A percentile compares a stretch with the other conserved stretches of the same genome.
These are phyloP conservation scores for Dasysyrphus albostriatus DNA, from an alignment of 2,888 invertebrate species.

Conservation along the genomic window DNA sequence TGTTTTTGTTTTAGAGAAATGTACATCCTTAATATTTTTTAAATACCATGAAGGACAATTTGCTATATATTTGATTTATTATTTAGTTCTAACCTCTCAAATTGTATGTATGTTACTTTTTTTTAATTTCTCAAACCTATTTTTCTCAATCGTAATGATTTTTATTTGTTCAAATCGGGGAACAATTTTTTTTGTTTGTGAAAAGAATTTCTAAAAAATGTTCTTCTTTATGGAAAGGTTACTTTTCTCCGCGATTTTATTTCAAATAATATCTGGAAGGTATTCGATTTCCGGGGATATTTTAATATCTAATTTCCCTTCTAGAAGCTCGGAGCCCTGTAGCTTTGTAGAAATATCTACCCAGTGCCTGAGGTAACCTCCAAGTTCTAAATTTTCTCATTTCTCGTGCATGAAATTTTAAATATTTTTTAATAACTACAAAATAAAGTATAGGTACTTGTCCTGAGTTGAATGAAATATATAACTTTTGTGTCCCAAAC, in stretches of 20 bases:
- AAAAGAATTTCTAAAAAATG: not conserved
- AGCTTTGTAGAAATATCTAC: too few relatives aligned
- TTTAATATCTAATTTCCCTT: too few relatives aligned
- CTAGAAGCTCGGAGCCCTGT: too few relatives aligned
- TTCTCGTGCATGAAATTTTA: too few relatives aligned
- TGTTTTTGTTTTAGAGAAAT: not conserved
- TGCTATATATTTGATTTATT: slow-evolving; percentile 4
- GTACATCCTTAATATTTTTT: not conserved
- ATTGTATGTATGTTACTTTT: not conserved
- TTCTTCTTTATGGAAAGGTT: not conserved
- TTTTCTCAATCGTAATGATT: not conserved
- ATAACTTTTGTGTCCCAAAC: not conserved
- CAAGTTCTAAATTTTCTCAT: too few relatives aligned
- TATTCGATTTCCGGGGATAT: too few relatives aligned
- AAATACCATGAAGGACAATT: not conserved
- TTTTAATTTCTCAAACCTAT: not conserved
- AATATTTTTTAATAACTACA: too few relatives aligned
- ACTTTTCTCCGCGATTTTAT: not conserved
- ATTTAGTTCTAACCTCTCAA: not conserved
- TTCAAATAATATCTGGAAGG: too few relatives aligned
- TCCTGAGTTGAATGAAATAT: not conserved
- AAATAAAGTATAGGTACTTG: too few relatives aligned
- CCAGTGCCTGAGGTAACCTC: too few relatives aligned
- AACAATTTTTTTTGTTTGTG: not conserved
- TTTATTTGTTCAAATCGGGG: not conserved